Conservation (phyloP, 92 coral and sea anemone species). For the Pocillopora grandis region DNA sequence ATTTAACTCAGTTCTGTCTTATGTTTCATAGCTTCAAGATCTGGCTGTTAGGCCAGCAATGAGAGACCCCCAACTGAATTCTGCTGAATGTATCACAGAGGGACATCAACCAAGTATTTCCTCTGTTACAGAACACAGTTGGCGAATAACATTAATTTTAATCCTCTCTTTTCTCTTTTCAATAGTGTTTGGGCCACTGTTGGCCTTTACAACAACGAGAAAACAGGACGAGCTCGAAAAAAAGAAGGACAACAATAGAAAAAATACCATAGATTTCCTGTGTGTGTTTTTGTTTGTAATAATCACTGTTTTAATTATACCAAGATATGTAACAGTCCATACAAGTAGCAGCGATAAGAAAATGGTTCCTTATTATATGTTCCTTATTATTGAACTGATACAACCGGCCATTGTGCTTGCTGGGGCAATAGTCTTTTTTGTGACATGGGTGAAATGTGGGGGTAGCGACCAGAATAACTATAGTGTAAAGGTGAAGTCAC, state of each 20-base stretch:
- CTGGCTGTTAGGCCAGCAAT: conserved; percentile 5
- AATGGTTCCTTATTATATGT: too few species aligned
- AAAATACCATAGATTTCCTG: too few species aligned
- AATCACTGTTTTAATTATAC: background rate
- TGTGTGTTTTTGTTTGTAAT: background rate
- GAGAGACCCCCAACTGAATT: conserved; percentile 4
- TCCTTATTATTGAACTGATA: too few species aligned
- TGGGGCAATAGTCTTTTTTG: too few species aligned
- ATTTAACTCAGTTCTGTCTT: background rate
- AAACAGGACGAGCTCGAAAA: background rate
- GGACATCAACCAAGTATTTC: background rate
- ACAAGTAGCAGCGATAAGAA: too few species aligned
- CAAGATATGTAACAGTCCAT: background rate
- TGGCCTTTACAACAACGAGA: background rate
- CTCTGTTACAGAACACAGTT: background rate
- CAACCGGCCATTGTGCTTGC: too few species aligned
- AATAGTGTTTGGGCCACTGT: too few species aligned
- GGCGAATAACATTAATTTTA: background rate
- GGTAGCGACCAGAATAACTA: too few species aligned
- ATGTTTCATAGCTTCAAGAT: conserved; percentile 9
- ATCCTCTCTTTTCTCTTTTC: background rate
- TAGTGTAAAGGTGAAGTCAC: background rate
- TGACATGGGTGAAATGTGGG: too few species aligned
- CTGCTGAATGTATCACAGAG: background rate
- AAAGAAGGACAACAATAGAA: too few species aligned